Conservation (phyloP, 1,140 invertebrate genomes). For the Wasmannia auropunctata region DNA sequence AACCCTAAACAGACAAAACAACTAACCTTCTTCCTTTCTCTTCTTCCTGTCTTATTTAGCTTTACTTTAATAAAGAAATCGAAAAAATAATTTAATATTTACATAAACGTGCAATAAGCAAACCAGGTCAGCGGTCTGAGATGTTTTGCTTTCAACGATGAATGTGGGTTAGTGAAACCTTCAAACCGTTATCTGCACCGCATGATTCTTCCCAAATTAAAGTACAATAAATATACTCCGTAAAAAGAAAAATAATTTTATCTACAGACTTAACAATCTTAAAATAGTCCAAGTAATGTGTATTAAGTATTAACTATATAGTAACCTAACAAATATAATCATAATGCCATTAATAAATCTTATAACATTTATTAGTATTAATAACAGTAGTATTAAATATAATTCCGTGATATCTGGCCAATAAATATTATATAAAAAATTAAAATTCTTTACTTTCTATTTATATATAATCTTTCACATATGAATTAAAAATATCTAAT, state of each 20-base stretch:
- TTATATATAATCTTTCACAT: not conserved
- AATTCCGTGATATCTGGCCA: not conserved
- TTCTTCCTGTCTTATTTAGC: not conserved
- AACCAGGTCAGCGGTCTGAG: conserved; percentile 81
- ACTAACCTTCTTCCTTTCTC: not conserved
- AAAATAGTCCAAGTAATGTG: not conserved
- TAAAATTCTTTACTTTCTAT: not conserved
- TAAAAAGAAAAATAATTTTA: not conserved
- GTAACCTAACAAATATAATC: not conserved
- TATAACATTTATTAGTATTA: not conserved
- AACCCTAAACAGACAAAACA: too few relatives aligned
- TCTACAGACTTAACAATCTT: not conserved
- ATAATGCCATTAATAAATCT: not conserved
- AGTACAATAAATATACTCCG: not conserved
- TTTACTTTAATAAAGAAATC: not conserved
- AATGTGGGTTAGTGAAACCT: conserved; percentile 86
- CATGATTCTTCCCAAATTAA: conserved; percentile 76
- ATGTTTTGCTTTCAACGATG: conserved; percentile 84
- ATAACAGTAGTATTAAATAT: not conserved
- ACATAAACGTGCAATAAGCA: conserved; percentile 61
- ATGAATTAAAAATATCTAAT: not conserved
- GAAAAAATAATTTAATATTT: not conserved
- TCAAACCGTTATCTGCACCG: conserved; percentile 77
- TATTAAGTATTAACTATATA: not conserved
- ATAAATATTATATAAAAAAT: not conserved